Base-by-base conservation (phyloP, 1,140 invertebrate species). In the Leptinotarsa defecta region DNA sequence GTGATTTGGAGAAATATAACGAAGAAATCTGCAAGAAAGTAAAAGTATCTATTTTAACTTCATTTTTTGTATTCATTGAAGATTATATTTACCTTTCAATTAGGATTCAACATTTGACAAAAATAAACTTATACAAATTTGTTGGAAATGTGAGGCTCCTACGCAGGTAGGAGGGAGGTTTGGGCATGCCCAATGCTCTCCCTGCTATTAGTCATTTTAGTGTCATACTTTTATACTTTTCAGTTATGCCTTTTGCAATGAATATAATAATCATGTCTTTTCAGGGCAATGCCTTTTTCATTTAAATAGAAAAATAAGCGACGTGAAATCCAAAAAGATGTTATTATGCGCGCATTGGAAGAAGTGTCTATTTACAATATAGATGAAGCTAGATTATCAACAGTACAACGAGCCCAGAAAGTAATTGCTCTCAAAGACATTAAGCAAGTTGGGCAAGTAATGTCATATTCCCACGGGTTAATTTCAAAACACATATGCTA, bases 371-470 rank as follows among this genome's bases (percentile, higher is more conserved):
- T 64, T 15, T 15, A 64, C 22, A 15, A 64, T 19, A 64, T 82
- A 22, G 83, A 84, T 69, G 83, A 86, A 75, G 83, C 81, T 15
- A 80, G 80, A 3, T 70, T 83, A n/a, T 68, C 72, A 13, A 84
- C 67, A n/a, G 77, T 83, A 13, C 79, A 78, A 43, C 77, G 77
- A 68, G 76, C 77, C 15, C 68, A 78, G 20, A 87, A 85, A 78
- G 81, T 89, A 68, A 73, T 88, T 22, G 82, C 84, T 71, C 20
- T 24, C 20, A 86, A 82, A 81, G 81, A 82, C n/a, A 69, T 72
- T 11, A 85, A 86, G 73, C 84, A 88, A 81, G 83, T 88, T 19
- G 86, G 85, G 43, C 79, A 83, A 73, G 49, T 86, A 11, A 86
- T 83, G 3, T 87, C 85, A 27, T 27, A 27, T 27, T 27, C 24